Evolutionary conservation across 2,113 vertebrate genomes (phyloP).

Genomic region (Hippocampus mohnikei): DNA sequence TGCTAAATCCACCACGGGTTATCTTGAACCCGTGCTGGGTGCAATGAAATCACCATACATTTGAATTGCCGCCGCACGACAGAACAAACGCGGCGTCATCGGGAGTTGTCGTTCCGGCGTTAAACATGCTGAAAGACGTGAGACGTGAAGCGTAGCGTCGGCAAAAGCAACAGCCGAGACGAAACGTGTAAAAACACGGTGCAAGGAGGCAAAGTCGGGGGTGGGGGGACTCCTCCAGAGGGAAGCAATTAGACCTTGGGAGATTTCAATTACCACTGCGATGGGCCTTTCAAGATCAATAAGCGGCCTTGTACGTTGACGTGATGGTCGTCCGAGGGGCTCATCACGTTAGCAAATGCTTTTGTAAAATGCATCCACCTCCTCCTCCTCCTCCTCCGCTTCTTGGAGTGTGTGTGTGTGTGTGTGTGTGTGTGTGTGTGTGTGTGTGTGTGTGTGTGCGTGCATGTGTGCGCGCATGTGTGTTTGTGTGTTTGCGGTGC

Average conservation of each 20-base stretch:
- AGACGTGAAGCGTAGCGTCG: neutral
- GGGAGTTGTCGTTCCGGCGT: neutral
- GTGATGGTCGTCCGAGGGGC: constrained; percentile 22
- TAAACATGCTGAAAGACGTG: neutral
- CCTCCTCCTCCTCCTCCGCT: constrained; percentile 11
- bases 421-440: neutral
- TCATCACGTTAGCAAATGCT: constrained; percentile 19
- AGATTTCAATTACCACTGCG: constrained; percentile 66
- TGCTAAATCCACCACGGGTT: no score
- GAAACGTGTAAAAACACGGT: constrained; percentile 10
- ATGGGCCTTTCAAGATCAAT: constrained; percentile 57
- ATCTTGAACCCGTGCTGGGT: no score
- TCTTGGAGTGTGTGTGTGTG: neutral
- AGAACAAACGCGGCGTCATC: neutral
- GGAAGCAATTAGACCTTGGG: constrained; percentile 62
- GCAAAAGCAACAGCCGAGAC: neutral
- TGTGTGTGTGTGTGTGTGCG: constrained; percentile 3
- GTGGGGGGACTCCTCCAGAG: constrained; percentile 24
- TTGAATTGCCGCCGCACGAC: neutral
- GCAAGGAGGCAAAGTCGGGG: constrained; percentile 21
- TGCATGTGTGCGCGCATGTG: neutral
- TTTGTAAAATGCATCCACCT: constrained; percentile 15
- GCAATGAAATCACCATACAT: no score
- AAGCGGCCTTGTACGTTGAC: constrained; percentile 39
- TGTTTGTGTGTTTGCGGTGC: constrained; percentile 7